Conservation (phyloP, 1,140 invertebrate species). For the Nasonia vitripennis region DNA sequence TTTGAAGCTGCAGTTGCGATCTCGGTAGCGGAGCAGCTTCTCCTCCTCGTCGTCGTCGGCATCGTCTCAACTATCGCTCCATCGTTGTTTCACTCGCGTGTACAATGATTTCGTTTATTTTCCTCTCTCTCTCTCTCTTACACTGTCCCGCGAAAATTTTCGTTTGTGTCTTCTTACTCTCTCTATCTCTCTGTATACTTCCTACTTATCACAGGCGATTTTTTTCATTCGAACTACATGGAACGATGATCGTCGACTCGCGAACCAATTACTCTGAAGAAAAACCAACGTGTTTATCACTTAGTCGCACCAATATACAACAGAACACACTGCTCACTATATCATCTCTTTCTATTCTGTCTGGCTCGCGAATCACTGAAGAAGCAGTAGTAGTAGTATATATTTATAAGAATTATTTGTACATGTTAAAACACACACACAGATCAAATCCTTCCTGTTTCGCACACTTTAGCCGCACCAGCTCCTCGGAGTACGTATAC, state of each 20-base stretch:
- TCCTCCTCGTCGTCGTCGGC: not conserved
- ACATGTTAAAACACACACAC: conserved; percentile 14
- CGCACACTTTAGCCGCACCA: not conserved
- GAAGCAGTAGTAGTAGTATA: conserved; percentile 42
- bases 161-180: not conserved
- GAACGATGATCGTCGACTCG: not conserved
- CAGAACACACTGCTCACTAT: conserved; percentile 2
- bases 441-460: not conserved
- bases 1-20: not conserved
- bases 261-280: too few relatives aligned
- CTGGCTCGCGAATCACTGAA: conserved; percentile 1
- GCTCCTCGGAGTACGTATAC: not conserved
- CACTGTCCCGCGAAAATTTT: not conserved
- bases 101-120: not conserved
- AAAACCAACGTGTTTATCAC: conserved; percentile 21
- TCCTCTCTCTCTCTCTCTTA: not conserved
- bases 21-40: not conserved
- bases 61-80: not conserved
- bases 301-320: conserved; percentile 31
- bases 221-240: conserved; percentile 2
- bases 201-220: conserved; percentile 38
- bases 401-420: conserved; percentile 29
- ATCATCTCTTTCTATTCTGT: conserved; percentile 3
- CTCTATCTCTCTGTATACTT: not conserved
- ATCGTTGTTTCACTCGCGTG: not conserved